A percentile compares a stretch with the other conserved stretches of the same genome.
Conservation (phyloP, 2,888 invertebrate species). For the Amphimallon solstitiale region DNA sequence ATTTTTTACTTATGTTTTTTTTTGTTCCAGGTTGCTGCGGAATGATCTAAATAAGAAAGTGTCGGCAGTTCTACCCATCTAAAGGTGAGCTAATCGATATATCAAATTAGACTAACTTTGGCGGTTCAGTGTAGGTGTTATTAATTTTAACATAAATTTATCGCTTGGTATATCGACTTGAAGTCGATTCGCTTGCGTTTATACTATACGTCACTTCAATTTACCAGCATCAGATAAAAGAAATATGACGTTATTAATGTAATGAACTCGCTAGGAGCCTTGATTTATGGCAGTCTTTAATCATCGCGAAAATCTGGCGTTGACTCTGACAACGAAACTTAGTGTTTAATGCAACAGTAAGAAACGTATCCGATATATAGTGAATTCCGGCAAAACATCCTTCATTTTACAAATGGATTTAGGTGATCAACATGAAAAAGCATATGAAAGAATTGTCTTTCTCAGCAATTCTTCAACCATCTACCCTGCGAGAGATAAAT, state of each 20-base stretch:
- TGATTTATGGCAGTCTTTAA: constrained; percentile 48
- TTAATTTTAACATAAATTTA: constrained; percentile 19
- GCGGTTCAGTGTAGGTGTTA: neutral
- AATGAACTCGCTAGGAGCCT: constrained; percentile 47
- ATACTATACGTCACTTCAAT: constrained; percentile 17
- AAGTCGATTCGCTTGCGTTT: constrained; percentile 20
- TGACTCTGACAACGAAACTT: constrained; percentile 44
- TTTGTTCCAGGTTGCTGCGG: constrained; percentile 18
- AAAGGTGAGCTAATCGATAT: neutral
- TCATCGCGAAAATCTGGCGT: constrained; percentile 46
- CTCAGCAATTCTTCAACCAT: neutral
- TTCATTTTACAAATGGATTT: constrained; percentile 36
- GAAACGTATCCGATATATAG: constrained; percentile 15
- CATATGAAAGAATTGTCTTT: neutral
- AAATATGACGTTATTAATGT: constrained; percentile 50
- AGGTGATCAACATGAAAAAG: constrained; percentile 6
- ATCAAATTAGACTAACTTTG: too few relatives aligned
- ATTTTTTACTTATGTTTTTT: too few relatives aligned
- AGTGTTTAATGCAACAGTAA: constrained; percentile 21
- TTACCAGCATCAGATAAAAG: constrained; percentile 40
- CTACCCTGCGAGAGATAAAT: too few relatives aligned
- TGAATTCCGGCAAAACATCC: neutral
- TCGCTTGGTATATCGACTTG: constrained; percentile 27
- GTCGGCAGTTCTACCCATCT: neutral
- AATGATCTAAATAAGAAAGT: constrained; percentile 21